Percentiles rank a stretch among this genome's conserved stretches.
These are phyloP conservation scores for Tamias sibiricus DNA, from an alignment of 2,113 vertebrate species.

Conservation along the genomic window DNA sequence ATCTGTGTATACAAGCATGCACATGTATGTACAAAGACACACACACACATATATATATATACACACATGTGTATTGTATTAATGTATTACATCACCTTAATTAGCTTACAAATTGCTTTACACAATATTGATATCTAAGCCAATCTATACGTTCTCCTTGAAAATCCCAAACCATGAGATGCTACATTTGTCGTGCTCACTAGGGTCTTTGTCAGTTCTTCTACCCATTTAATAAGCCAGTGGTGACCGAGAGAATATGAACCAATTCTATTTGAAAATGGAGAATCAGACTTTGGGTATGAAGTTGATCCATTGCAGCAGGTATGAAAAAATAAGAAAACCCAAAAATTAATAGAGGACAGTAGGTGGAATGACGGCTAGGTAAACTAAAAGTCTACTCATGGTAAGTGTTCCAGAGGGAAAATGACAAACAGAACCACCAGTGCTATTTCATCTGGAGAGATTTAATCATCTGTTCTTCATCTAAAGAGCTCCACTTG, in stretches of 20 bases:
- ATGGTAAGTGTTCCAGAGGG: neutral
- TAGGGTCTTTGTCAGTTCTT: neutral
- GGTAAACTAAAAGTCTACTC: neutral
- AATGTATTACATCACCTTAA: neutral
- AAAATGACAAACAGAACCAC: neutral
- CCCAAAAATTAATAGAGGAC: neutral
- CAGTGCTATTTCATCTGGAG: neutral
- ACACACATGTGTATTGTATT: neutral
- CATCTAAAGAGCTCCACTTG: neutral
- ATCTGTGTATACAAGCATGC: too few relatives aligned
- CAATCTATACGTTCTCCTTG: neutral
- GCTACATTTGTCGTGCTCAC: too few relatives aligned
- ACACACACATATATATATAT: too few relatives aligned
- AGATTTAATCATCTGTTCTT: neutral
- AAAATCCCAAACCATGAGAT: neutral
- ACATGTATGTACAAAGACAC: too few relatives aligned
- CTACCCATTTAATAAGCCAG: neutral
- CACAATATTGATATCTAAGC: neutral
- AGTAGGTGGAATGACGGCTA: neutral
- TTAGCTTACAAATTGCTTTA: neutral
- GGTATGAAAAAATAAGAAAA: neutral
- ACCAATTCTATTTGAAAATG: neutral
- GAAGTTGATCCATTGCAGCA: neutral
- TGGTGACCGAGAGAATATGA: neutral
- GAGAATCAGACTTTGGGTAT: neutral